Base-by-base conservation (phyloP, 2,113 vertebrate species). In the Burhinus oedicnemus region DNA sequence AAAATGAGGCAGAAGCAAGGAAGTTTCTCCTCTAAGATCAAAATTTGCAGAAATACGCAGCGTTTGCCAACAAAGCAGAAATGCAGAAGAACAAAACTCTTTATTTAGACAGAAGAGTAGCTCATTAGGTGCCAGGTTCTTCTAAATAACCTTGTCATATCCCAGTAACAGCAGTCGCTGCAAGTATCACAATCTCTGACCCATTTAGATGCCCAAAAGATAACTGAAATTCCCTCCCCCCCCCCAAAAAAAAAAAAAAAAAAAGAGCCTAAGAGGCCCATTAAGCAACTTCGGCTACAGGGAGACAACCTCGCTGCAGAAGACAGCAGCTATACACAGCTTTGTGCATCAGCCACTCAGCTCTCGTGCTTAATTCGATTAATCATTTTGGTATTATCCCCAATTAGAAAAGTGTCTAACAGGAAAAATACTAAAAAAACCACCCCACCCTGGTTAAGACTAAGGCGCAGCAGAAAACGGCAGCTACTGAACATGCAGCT, bases 311-410 rank as follows among this genome's bases (percentile, higher is more conserved):
- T 72, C 6, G 0, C n/a, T 60, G 81, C 74, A 70, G 74, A 69
- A 87, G 80, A 72, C 96, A 87, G 94, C 65, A 79, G 92, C 65
- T 52, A n/a, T 17, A 57, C 74, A 34, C 80, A 84, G 95, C 88
- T 96, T 83, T 93, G 90, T 66, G 72, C 95, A 55, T 83, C 93
- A 83, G 93, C 91, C 75, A 91, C 91, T 97, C 90, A 30, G 75
- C 87, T 82, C 84, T 95, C 76, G 40, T 70, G 85, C 83, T 94
- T 96, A 96, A 97, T 94, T 96, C 94, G 78, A 92, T 97, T 97
- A 92, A 94, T 95, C 88, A 90, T 89, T 93, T 93, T 87, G 91
- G 91, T 93, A 94, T 95, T 95, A 97, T 90, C 93, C 83, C 95
- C 93, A 96, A 81, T 95, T 95, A 97, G 89, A 95, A 87, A 87